Evolutionary conservation across 2,113 vertebrate genomes (phyloP).

Genomic region (Uria aalge): DNA sequence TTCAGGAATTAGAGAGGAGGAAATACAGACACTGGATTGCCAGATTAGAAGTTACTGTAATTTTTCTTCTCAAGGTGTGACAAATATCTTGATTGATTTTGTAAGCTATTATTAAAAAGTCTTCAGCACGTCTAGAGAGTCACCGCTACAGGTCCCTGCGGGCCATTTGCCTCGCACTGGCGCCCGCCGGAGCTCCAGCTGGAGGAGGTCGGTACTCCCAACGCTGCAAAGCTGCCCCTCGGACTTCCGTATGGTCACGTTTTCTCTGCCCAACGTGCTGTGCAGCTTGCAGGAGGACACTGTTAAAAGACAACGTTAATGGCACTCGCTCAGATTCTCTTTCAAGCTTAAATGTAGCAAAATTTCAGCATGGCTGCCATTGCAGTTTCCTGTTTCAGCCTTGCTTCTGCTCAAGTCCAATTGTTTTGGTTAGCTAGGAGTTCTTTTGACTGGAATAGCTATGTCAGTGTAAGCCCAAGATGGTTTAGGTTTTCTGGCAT

Average conservation of each 20-base stretch:
- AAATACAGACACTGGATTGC: neutral
- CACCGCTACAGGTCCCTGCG: neutral
- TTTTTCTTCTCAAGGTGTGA: neutral
- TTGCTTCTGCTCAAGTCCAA: neutral
- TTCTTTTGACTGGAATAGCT: neutral
- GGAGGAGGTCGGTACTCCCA: neutral
- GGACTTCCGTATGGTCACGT: neutral
- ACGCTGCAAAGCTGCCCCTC: neutral
- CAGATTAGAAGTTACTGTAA: neutral
- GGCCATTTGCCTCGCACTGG: neutral
- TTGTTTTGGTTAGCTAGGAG: neutral
- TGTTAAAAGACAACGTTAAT: rapidly evolving
- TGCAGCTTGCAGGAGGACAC: neutral
- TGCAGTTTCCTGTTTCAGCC: neutral
- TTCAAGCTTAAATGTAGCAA: neutral
- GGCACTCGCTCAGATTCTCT: neutral
- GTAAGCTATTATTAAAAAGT: neutral
- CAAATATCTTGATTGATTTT: neutral
- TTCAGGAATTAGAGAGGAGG: neutral
- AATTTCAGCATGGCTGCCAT: neutral
- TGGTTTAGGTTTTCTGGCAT: neutral
- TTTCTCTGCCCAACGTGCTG: neutral
- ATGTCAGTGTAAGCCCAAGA: neutral
- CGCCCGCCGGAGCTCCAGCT: neutral
- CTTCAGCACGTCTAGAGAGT: neutral